Conservation (phyloP, 2,113 vertebrate species). For the Vimba vimba region DNA sequence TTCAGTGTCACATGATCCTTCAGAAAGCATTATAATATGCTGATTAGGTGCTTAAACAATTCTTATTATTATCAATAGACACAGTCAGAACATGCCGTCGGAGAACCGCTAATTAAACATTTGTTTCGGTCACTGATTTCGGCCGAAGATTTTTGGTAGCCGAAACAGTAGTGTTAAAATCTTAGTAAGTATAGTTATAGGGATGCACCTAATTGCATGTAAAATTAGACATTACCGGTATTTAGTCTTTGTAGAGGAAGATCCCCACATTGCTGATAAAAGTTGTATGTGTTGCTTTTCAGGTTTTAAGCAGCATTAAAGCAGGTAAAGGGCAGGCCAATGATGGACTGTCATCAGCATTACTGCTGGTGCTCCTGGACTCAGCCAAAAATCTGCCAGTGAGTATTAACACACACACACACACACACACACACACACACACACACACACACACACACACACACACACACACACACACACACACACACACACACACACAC, state of each 20-base stretch:
- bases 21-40: neutral
- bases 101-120: no score
- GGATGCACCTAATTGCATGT: neutral
- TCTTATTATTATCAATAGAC: neutral
- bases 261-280: neutral
- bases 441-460: neutral
- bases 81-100: no score
- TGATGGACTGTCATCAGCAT: constrained; percentile 89
- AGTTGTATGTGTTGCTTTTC: neutral
- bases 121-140: no score
- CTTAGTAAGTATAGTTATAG: no score
- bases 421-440: neutral
- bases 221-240: neutral
- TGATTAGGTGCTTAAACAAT: neutral
- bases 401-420: constrained; percentile 67
- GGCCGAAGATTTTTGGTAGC: no score
- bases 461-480: neutral
- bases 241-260: neutral
- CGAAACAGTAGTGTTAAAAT: no score
- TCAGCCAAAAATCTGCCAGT: constrained; percentile 94
- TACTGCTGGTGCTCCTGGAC: constrained; percentile 94
- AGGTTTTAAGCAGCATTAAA: constrained; percentile 86
- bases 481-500: neutral
- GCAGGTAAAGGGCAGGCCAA: constrained; percentile 85
- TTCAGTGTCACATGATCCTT: neutral